Evolutionary conservation across 2,113 vertebrate species (phyloP).

Genomic region (Cisticola juncidis): DNA sequence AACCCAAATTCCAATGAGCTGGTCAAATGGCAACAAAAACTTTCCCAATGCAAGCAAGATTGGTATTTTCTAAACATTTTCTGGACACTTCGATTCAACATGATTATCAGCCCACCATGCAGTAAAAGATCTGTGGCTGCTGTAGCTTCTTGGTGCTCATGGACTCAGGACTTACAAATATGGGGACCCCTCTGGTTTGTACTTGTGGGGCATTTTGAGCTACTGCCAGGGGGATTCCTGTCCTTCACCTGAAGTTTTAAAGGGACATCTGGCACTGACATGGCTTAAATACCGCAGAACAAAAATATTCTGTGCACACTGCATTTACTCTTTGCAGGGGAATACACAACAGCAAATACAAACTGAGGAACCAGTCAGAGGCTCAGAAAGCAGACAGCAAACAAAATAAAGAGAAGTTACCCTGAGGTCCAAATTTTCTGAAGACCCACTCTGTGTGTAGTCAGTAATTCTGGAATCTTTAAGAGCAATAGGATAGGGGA

Average conservation of each 20-base stretch:
- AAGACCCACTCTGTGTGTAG: background rate
- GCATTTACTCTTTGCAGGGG: background rate
- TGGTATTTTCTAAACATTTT: background rate
- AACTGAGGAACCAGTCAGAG: background rate
- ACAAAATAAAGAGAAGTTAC: background rate
- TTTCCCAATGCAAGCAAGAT: background rate
- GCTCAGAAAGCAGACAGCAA: background rate
- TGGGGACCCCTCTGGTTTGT: rapidly evolving
- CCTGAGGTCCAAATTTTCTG: background rate
- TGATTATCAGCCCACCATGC: no score
- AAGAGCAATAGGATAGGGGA: background rate
- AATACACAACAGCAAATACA: background rate
- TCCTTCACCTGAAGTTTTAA: background rate
- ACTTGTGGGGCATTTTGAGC: background rate
- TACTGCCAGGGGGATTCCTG: background rate
- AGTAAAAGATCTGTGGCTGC: background rate
- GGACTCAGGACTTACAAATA: background rate
- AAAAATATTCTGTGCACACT: rapidly evolving
- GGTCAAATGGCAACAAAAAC: background rate
- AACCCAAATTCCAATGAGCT: background rate
- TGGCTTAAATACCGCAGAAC: background rate
- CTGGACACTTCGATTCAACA: background rate
- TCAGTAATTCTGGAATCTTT: background rate
- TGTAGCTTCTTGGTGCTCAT: background rate
- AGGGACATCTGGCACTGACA: background rate